Base-by-base conservation (phyloP, 2,797 vertebrate genomes). In the Brachyrhaphis roseni region DNA sequence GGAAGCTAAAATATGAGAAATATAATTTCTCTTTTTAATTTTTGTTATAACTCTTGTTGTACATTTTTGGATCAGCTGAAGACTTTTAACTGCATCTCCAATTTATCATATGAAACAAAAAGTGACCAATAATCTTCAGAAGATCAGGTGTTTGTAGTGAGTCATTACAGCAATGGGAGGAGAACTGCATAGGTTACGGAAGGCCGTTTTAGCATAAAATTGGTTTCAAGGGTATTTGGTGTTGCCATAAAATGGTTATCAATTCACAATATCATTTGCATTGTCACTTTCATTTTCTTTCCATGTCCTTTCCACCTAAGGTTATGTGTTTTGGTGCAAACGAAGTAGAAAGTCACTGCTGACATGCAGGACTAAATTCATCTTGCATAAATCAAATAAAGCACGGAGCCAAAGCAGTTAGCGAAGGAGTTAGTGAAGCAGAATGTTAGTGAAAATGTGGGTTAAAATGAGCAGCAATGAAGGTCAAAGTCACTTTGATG, bases 341-440 rank as follows among this genome's bases (percentile, higher is more conserved):
- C 6, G 1, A 53, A 74, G 72, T n/a, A 39, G 72, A 74, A 74
- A 41, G 23, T 55, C 28, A 55, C 28, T 36, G 72, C 72, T 13
- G 20, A 34, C 34, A 34, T 13, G 46, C 46, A 73, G 31, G 18
- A 73, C 46, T 51, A 31, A 74, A 53, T 36, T 15, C 20, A 74
- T 55, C 6, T 53, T n/a, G 26, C 49, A 74, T 74, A 53, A 74
- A 74, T 74, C 47, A 53, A 74, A 55, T 36, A 41, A 51, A 74
- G 47, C 72, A 55, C 11, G 2, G 12, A 74, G 49, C 18, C 72
- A n/a, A 55, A 74, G 72, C 34, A 74, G 72, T 74, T 53, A 53
- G 72, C 2, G 8, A 72, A 62, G 45, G n/a, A 31, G 43, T 47
- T 46, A 46, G 71, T 74, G 47, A 74, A 55, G 20, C 49, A n/a